phyloP scores from a whole-genome alignment of 1,140 invertebrate genomes.

The Antheraea mylitta region DNA sequence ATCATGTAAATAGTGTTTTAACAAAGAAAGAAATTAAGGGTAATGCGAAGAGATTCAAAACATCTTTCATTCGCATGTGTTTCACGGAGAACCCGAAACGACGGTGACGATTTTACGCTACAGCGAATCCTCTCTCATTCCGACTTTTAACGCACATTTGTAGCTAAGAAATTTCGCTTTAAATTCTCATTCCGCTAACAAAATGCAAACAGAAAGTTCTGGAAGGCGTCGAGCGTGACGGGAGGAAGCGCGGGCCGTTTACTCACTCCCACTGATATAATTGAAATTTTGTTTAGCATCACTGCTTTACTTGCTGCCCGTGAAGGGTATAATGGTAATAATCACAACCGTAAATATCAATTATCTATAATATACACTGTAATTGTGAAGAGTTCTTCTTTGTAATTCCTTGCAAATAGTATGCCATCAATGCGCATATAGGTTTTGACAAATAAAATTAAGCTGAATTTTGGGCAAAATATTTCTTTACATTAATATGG shows the following conservation, averaged over 20 bases:
- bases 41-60: not conserved
- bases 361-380: too few species aligned
- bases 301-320: not conserved
- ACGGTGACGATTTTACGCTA: slow-evolving; percentile 42
- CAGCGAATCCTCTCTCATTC: slow-evolving; percentile 32
- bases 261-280: slow-evolving; percentile 53
- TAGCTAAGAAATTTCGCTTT: slow-evolving; percentile 62
- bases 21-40: not conserved
- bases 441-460: too few species aligned
- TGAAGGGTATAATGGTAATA: not conserved
- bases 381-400: too few species aligned
- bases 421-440: too few species aligned
- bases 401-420: too few species aligned
- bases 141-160: slow-evolving; percentile 54
- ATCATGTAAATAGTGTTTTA: too few species aligned
- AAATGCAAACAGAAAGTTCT: slow-evolving; percentile 66
- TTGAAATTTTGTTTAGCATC: slow-evolving; percentile 57
- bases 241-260: slow-evolving; percentile 38
- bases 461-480: too few species aligned
- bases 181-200: slow-evolving; percentile 70
- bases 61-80: not conserved
- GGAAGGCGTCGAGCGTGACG: slow-evolving; percentile 31
- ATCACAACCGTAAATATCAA: not conserved
- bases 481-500: too few species aligned
- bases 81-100: slow-evolving; percentile 7